These are phyloP conservation scores for Morpho helenor DNA, from an alignment of 2,888 invertebrate species.

Conservation along the genomic window DNA sequence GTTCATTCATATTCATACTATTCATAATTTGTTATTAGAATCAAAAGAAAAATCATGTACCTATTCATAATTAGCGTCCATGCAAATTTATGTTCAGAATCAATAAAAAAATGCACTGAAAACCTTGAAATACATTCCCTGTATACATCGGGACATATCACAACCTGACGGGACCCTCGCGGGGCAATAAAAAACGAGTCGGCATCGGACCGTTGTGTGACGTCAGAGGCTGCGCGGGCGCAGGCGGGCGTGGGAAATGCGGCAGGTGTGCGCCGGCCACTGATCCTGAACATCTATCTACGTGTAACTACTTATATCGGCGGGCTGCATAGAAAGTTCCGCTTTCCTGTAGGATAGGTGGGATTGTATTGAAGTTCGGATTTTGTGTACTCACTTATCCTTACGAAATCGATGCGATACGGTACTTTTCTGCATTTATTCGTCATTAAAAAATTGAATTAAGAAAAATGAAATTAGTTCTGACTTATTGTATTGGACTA, in stretches of 20 bases:
- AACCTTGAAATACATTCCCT: neutral
- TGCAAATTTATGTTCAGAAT: too few relatives aligned
- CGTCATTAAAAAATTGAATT: too few relatives aligned
- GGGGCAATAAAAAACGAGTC: constrained; percentile 48
- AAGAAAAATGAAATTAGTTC: too few relatives aligned
- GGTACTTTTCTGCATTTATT: too few relatives aligned
- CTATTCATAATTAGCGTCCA: too few relatives aligned
- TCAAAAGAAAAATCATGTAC: too few relatives aligned
- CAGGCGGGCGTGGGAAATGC: constrained; percentile 68
- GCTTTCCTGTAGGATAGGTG: constrained; percentile 37
- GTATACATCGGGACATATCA: neutral
- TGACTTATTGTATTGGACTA: too few relatives aligned
- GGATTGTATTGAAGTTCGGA: neutral
- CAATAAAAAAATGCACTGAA: neutral
- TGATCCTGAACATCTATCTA: constrained; percentile 59
- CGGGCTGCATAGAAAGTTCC: constrained; percentile 51
- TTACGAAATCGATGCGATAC: too few relatives aligned
- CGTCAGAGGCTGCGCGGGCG: constrained; percentile 37
- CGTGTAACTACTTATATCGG: constrained; percentile 10
- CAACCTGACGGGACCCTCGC: constrained; percentile 19
- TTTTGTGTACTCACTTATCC: neutral
- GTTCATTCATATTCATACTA: too few relatives aligned
- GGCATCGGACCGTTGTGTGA: constrained; percentile 62
- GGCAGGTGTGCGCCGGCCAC: constrained; percentile 78
- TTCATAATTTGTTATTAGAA: too few relatives aligned